Base-by-base conservation (phyloP, 2,888 invertebrate species). In the Tachina lurida region DNA sequence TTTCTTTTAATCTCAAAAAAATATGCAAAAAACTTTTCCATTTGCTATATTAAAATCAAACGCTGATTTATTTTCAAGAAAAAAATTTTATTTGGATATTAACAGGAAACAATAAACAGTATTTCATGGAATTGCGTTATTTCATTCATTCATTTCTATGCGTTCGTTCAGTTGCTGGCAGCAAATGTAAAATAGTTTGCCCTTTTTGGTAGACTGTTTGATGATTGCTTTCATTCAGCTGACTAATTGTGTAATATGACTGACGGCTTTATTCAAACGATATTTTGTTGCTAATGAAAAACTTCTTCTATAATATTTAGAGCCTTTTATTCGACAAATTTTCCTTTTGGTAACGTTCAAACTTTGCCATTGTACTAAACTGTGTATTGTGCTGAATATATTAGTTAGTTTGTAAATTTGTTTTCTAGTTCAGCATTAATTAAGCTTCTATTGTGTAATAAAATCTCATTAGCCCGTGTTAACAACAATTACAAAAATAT, bases 391-490 rank as follows among this genome's bases (percentile, higher is more conserved):
- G 45, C 19, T 13, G 5, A 7, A 63, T 43, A 19, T 45, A 13
- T 41, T 41, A 63, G 7, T 41, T 41, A 63, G 7, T 45, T 63
- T 65, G 65, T 22, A 47, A 47, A 9, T 45, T 45, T 62, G 31
- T 31, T 31, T 31, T 4, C 31, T 31, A 31, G 12, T 76, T 77
- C 31, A 12, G 7, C 10, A 49, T 77, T 58, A 67, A 47, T 77
- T 68, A 77, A 49, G 19, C 9, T 13, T 56, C 12, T 49, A 68
- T 68, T 77, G 47, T 60, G 5, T 49, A 43, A 52, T 60, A 77
- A 68, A 68, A 68, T 41, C 68, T 77, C 47, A 68, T 68, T 77
- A 77, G 15, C 5, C 13, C 58, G 49, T 31, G 47, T 67, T 41
- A 68, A 60, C 39, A 67, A 39, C 31, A 68, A 60, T 62, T 71